Base-by-base conservation (phyloP, 2,797 vertebrate species). In the Cyprinodon diabolis region DNA sequence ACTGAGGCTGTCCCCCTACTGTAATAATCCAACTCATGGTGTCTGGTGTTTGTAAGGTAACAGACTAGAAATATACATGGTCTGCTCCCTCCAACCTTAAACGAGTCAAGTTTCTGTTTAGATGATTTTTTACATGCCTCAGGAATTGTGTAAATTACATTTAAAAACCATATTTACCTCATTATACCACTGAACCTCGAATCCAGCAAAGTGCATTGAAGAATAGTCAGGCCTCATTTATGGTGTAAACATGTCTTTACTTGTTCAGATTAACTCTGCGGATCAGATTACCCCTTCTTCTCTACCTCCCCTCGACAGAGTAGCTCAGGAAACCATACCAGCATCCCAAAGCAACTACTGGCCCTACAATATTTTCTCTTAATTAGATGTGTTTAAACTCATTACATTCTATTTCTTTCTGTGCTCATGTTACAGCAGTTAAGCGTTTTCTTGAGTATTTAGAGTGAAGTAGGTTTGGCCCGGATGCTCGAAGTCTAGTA, bases 161-260 rank as follows among this genome's bases (percentile, higher is more conserved):
- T 92, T 93, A 88, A 90, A 90, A 87, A 90, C 77, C 80, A 84
- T 90, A 88, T 91, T 92, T 86, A 92, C 85, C 89, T 94, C 92
- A 91, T 94, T 95, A 93, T 87, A 91, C 79, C 74, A 75, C 88
- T 88, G 86, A 88, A 91, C 87, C 80, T 88, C 85, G 85, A 93
- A 94, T 94, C 92, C 89, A 78, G 85, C 81, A 80, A 90, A 93
- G 90, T 84, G 90, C 93, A 89, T 84, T 85, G 79, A 91, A 93
- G 92, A 94, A 92, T 92, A 93, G 93, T 94, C 94, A 95, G 93
- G 90, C 79, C 91, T 94, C 92, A 90, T 94, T 94, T 94, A 91
- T 87, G 94, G 92, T 92, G 93, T 95, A 95, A 95, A 95, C 95
- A 95, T 90, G 90, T 93, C 93, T 93, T 93, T 91, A 92, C 94